A percentile compares a stretch with the other conserved stretches of the same genome.
phyloP scores from a whole-genome alignment of 2,797 vertebrate species.

The Pangasius sanitwongsei region DNA sequence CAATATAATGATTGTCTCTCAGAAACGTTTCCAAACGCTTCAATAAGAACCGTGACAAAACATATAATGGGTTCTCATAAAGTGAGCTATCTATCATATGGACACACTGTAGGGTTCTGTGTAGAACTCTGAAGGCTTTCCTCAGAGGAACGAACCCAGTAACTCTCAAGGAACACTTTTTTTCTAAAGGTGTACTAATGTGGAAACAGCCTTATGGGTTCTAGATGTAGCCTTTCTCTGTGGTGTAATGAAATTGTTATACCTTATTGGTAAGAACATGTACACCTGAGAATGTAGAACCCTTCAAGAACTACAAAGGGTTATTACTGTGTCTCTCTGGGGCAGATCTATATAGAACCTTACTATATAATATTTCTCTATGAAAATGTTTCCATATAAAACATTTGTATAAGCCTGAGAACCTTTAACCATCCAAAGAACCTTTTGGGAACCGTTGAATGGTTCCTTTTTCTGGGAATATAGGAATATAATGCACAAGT shows the following conservation, averaged over 20 bases:
- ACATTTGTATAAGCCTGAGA: background rate
- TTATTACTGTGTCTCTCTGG: background rate
- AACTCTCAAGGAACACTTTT: no score
- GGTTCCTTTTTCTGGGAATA: background rate
- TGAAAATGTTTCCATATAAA: background rate
- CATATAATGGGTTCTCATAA: background rate
- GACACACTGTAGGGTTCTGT: background rate
- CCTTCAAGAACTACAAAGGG: background rate
- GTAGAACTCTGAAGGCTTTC: background rate
- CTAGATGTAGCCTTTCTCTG: no score
- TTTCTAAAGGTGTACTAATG: no score
- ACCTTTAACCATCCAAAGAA: background rate
- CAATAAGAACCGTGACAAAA: no score
- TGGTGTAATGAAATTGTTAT: no score
- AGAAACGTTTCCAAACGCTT: no score
- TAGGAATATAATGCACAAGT: background rate
- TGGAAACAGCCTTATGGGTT: no score
- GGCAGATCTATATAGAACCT: background rate
- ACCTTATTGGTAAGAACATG: no score
- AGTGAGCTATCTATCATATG: background rate
- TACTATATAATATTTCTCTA: background rate
- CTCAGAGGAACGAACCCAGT: background rate
- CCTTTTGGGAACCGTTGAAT: background rate
- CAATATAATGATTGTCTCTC: background rate
- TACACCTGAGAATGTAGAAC: background rate